Evolutionary conservation across 2,113 vertebrate species (phyloP).

Genomic region (Pollimyrus isidori): DNA sequence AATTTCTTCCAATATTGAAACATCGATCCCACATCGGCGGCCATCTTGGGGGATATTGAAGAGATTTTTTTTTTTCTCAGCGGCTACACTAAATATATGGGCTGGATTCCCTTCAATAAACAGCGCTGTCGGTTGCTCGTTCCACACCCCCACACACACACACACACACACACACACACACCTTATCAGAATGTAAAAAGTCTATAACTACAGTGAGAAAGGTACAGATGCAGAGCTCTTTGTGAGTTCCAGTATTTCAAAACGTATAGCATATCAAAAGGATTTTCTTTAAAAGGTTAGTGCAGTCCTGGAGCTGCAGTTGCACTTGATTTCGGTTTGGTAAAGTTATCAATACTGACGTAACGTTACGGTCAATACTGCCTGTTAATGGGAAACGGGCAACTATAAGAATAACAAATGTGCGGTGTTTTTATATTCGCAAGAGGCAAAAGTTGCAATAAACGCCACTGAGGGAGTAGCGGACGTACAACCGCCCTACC

Average conservation of each 20-base stretch:
- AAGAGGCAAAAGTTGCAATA: neutral
- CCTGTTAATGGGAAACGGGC: slow-evolving; percentile 59
- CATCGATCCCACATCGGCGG: slow-evolving; percentile 97
- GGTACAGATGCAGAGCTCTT: slow-evolving; percentile 14
- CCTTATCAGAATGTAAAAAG: slow-evolving; percentile 30
- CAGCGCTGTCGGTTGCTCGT: slow-evolving; percentile 50
- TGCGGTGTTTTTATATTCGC: neutral
- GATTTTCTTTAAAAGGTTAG: slow-evolving; percentile 33
- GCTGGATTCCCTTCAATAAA: slow-evolving; percentile 77
- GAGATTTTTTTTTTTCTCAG: slow-evolving; percentile 65
- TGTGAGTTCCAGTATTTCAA: slow-evolving; percentile 21
- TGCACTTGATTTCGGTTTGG: slow-evolving; percentile 73
- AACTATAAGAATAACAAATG: slow-evolving; percentile 25
- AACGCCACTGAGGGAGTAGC: neutral
- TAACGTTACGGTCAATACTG: slow-evolving; percentile 70
- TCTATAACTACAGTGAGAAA: slow-evolving; percentile 24
- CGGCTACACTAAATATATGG: slow-evolving; percentile 84
- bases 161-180: slow-evolving; percentile 39
- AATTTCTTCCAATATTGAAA: slow-evolving; percentile 91
- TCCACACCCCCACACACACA: slow-evolving; percentile 52
- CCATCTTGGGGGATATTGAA: slow-evolving; percentile 95
- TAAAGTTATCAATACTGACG: slow-evolving; percentile 86
- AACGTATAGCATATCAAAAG: slow-evolving; percentile 34
- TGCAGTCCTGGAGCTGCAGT: slow-evolving; percentile 52
- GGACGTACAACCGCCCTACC: neutral